Evolutionary conservation across 2,797 vertebrate species (phyloP).

Genomic region (Tapera naevia): DNA sequence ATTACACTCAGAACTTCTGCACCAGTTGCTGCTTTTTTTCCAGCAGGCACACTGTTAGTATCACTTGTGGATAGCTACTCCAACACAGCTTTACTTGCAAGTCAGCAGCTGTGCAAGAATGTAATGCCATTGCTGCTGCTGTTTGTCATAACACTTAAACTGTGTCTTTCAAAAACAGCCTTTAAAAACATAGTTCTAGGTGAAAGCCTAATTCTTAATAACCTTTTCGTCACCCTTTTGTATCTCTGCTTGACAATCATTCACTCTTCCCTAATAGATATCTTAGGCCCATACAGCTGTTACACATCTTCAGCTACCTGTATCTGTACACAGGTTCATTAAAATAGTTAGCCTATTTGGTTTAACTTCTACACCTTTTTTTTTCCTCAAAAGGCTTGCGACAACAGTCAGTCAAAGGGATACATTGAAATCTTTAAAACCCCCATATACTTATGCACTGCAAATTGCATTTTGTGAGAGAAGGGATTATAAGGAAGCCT

Average conservation of each 20-base stretch:
- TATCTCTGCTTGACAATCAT: background rate
- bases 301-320: background rate
- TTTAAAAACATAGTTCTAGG: background rate
- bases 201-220: background rate
- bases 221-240: background rate
- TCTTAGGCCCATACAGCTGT: accelerated
- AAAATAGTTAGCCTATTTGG: background rate
- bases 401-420: background rate
- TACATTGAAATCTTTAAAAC: background rate
- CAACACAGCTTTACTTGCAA: background rate
- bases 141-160: background rate
- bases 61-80: background rate
- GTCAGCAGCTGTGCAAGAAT: background rate
- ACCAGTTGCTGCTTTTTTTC: background rate
- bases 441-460: accelerated
- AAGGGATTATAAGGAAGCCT: background rate
- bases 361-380: background rate
- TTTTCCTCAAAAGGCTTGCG: background rate
- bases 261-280: background rate
- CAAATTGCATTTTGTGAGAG: background rate
- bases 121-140: background rate
- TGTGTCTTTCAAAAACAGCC: background rate
- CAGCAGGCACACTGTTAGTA: accelerated
- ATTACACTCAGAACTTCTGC: background rate
- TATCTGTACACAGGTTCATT: background rate